Percentiles rank a stretch among this genome's conserved stretches.
Evolutionary conservation across 2,797 vertebrate genomes (phyloP).

Genomic region (Lophius americanus): DNA sequence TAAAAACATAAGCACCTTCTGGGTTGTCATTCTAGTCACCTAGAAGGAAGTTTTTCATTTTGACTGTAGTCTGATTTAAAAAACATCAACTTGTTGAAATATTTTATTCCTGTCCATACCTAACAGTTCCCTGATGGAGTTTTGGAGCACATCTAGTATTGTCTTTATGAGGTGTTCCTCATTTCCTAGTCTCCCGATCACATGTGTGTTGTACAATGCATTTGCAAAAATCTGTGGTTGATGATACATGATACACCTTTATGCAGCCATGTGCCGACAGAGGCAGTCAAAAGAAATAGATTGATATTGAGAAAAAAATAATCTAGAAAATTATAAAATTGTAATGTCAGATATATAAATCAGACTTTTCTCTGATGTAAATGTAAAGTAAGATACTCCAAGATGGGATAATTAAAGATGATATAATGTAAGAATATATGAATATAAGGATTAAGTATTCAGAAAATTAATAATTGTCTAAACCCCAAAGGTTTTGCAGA

Average conservation of each 20-base stretch:
- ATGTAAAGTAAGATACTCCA: too few relatives aligned
- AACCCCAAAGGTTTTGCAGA: conserved; percentile 80
- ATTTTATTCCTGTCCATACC: background rate
- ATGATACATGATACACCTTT: background rate
- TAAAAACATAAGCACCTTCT: background rate
- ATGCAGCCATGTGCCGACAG: background rate
- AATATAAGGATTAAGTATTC: conserved; percentile 29
- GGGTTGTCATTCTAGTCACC: background rate
- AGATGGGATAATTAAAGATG: too few relatives aligned
- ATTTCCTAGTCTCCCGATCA: background rate
- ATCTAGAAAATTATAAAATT: background rate
- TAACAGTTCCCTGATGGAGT: background rate
- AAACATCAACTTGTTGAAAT: background rate
- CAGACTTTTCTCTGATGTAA: background rate
- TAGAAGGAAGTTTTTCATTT: background rate
- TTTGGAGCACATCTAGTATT: background rate
- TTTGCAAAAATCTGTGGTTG: background rate
- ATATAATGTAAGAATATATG: too few relatives aligned
- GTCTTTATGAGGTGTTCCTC: background rate
- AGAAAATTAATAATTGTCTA: conserved; percentile 14
- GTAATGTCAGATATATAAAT: background rate
- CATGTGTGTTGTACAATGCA: background rate
- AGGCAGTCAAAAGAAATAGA: background rate
- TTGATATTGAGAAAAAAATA: too few relatives aligned
- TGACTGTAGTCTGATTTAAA: background rate